Base-by-base conservation (phyloP, 2,888 invertebrate genomes). In the Anagyrus pseudococci region DNA sequence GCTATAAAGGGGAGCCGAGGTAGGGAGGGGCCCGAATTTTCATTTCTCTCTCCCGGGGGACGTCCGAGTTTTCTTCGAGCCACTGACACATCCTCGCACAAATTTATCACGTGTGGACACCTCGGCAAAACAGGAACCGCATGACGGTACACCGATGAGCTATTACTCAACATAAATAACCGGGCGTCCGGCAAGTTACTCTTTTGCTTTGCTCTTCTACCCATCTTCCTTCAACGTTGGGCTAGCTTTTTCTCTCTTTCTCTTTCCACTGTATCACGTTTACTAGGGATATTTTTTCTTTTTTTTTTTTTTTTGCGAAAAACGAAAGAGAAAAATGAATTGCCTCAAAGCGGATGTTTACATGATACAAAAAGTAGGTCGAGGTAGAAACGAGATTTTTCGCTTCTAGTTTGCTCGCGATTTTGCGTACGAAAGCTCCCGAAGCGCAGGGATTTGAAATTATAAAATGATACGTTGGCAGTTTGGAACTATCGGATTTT, bases 131-230 rank as follows among this genome's bases (percentile, higher is more conserved):
- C 17, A 29, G 19, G 17, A 26, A 33, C n/a, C 29, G 10, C 7
- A 19, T 19, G 26, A 23, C 26, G 8, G 22, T n/a, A n/a, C 44
- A 37, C 29, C 46, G 52, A 58, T 46, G 54, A 60, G 53, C 55
- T 48, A 55, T 61, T 43, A 50, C 48, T 25, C 41, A 17, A 43
- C 55, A 49, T 61, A 55, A 61, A 55, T 61, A 60, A 60, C 47
- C 43, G 19, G 19, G 17, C 25, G 22, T 37, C 49, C 10, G 43
- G 41, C 48, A 41, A 22, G 52, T 40, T 29, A 40, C 41, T 20
- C 13, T 40, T 13, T 17, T 46, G 23, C 23, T 23, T 19, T 17
- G 20, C 19, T 19, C 23, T 47, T 3, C n/a, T n/a, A n/a, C n/a
- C n/a, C n/a, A n/a, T n/a, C n/a, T n/a, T n/a, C n/a, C n/a, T n/a